Evolutionary conservation across 2,888 invertebrate genomes (phyloP), one percentile per base, ranked within the genome.

Genomic region (Epicampocera succincta): DNA sequence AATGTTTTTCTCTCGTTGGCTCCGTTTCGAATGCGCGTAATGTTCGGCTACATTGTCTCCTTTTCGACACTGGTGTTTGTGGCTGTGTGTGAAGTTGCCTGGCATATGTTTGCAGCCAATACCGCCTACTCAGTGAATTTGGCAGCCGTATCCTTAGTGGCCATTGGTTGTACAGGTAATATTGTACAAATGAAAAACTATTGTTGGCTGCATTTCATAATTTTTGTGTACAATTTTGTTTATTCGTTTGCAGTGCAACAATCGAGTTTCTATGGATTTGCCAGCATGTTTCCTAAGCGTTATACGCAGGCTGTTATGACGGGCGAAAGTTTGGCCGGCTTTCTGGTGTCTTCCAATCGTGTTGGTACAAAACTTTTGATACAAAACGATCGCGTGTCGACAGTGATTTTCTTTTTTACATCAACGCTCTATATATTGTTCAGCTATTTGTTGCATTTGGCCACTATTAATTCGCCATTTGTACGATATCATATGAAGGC

Each of bases 251-350:
- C 69, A 93, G 95, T 98, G 76, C 98, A 98, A 90, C 98, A 98
- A 90, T 97, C 97, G 0, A 97, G 97, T 88, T 98, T 97, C 91
- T 98, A 98, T 89, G 98, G 98, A 2, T 97, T 97, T 89, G 96
- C 97, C 1, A 97, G 97, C 80, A 97, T 97, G 94, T 92, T 98
- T 83, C 98, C 98, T 21, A 91, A 91, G 60, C 94, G 95, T 83
- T 98, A 97, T 87, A 98, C 97, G 0, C 97, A 98, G 90, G 97
- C 98, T 40, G 97, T 98, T 1, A 98, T 98, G 98, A 96, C 96
- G 5, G 98, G 98, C 79, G 98, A 98, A 93, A 98, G 97, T 95
- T 87, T 91, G 80, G 91, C 97, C 19, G 97, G 98, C 2, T 95
- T 97, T 84, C 93, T 96, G 92, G 96, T 97, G 19, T 97, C 97